These are phyloP conservation scores for Eospalax fontanierii DNA, from an alignment of 2,797 vertebrate genomes.

Conservation along the genomic window DNA sequence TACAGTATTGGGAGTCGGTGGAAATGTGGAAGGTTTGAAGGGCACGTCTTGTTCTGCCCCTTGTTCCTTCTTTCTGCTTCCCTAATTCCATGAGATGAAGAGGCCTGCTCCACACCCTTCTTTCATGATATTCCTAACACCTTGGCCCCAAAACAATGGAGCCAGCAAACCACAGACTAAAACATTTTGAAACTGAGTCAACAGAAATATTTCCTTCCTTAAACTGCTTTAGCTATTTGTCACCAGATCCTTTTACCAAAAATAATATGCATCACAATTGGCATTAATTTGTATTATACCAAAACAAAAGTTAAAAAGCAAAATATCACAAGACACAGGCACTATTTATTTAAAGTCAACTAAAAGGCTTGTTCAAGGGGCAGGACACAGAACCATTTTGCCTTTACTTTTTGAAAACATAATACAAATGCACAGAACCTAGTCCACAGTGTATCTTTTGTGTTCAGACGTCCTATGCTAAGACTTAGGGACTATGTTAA, in stretches of 20 bases:
- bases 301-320: neutral
- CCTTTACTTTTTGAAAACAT: neutral
- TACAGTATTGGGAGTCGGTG: neutral
- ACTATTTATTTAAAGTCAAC: neutral
- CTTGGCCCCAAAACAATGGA: neutral
- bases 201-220: neutral
- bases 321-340: neutral
- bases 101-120: too few species aligned
- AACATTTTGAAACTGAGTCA: neutral
- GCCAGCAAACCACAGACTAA: neutral
- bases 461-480: neutral
- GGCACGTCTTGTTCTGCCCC: neutral
- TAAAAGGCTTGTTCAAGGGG: neutral
- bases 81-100: neutral
- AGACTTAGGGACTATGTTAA: too few species aligned
- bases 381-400: neutral
- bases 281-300: neutral
- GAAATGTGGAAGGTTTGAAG: neutral
- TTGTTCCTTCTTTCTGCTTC: neutral
- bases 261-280: neutral
- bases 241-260: neutral
- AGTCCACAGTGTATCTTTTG: neutral
- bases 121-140: too few species aligned
- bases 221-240: neutral
- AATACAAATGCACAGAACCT: constrained; percentile 28